Evolutionary conservation across 2,888 invertebrate genomes (phyloP).

Genomic region (Drosophila helvetica): DNA sequence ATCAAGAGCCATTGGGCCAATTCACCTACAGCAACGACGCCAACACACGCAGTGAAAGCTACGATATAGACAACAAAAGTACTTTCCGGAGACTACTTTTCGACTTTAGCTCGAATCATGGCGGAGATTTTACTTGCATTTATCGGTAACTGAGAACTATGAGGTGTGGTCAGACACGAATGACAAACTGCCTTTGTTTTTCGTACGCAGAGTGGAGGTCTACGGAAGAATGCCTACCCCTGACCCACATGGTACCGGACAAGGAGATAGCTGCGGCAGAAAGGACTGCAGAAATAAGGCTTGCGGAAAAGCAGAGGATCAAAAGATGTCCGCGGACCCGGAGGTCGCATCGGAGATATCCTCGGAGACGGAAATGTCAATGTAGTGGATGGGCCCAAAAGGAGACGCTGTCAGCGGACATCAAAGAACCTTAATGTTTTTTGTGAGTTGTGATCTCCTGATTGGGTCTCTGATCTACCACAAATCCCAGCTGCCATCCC

Average conservation of each 20-base stretch:
- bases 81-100: slow-evolving; percentile 47
- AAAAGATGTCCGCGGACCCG: no score
- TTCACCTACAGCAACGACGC: slow-evolving; percentile 61
- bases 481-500: no score
- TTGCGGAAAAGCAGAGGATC: not conserved
- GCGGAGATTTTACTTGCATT: slow-evolving; percentile 72
- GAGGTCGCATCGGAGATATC: no score
- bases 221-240: slow-evolving; percentile 28
- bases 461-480: no score
- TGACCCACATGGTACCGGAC: not conserved
- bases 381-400: no score
- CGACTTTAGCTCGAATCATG: slow-evolving; percentile 70
- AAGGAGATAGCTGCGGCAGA: not conserved
- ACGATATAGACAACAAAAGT: slow-evolving; percentile 18
- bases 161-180: not conserved
- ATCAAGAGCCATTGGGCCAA: slow-evolving; percentile 52
- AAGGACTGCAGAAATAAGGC: not conserved
- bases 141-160: slow-evolving; percentile 63
- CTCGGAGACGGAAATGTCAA: no score
- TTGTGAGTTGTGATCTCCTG: no score
- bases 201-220: slow-evolving; percentile 47
- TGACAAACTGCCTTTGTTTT: not conserved
- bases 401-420: no score
- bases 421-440: no score
- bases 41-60: slow-evolving; percentile 53